Evolutionary conservation across 2,888 invertebrate genomes (phyloP), one percentile per base, ranked within the genome.

Genomic region (Rhagonycha fulva): DNA sequence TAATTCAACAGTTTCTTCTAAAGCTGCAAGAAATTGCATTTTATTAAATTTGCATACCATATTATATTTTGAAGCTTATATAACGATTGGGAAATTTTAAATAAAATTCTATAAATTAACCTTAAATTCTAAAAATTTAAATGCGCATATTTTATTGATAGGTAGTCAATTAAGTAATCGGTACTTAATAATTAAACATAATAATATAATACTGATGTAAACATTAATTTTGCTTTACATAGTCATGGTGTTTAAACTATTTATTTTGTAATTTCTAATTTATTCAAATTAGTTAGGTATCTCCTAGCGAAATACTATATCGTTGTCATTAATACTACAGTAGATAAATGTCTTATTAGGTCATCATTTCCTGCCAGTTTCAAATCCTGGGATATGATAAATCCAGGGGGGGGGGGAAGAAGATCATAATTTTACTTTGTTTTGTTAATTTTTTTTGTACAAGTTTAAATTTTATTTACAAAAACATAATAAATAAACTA

Each of bases 1-100:
- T 12, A 47, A 11, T n/a, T 63, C 32, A 12, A 47, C 30, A 0
- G 72, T 76, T 11, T 67, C 23, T 10, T 66, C n/a, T 28, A 76
- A 10, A 60, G 68, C 76, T 76, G 30, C 14, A 72, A 72, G 67
- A 26, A 47, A 47, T 47, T n/a, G n/a, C 7, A 47, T n/a, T 47
- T 47, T 47, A 47, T 47, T 47, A 47, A 47, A 47, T 47, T 47
- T n/a, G n/a, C 19, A 1, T 19, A 19, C 2, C 19, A 1, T 19
- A 19, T 19, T 19, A 19, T 19, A 19, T 19, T 19, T 19, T 19
- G 19, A 19, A n/a, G n/a, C 47, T 47, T 47, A 47, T 9, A 47
- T 47, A 47, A 47, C 47, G 47, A 47, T 47, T 47, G n/a, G n/a
- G n/a, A n/a, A 47, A 47, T n/a, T 47, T 47, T 47, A 47, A n/a